Evolutionary conservation across 2,797 vertebrate genomes (phyloP), one percentile per base, ranked within the genome.

Genomic region (Liasis olivaceus): DNA sequence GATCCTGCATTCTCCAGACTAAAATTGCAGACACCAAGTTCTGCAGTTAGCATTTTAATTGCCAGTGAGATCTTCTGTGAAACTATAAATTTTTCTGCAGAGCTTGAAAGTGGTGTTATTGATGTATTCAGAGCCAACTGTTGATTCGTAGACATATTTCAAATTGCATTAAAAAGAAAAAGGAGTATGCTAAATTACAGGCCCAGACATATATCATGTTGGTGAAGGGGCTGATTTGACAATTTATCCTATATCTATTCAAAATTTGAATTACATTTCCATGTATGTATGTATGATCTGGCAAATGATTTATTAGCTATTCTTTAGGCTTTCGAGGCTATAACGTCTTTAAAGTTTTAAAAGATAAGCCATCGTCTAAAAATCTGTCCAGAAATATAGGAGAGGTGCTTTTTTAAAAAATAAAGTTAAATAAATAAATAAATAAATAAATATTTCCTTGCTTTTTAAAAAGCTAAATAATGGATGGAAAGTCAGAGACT

Each of bases 21-120:
- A 4, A 91, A 94, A 56, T 13, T 89, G 20, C 7, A 93, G 89
- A 95, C 93, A 5, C 36, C 92, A 96, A 96, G 92, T 77, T 87
- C 88, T 28, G 77, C 47, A 66, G n/a, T 62, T 66, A 89, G 24
- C 12, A 31, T 31, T 31, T 87, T 87, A 51, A n/a, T 87, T 93
- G 51, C 96, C 95, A 94, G 87, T 93, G 93, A 92, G 90, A 13
- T 42, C 66, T 90, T 90, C 58, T 42, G 54, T 85, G 47, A 22
- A 36, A 5, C 31, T 24, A 58, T 47, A 56, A n/a, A 54, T 62
- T 36, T 89, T 81, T 85, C n/a, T 28, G 51, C 62, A 22, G 24
- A 15, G 24, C 51, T 64, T 69, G 88, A 85, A 89, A 85, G 15
- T 62, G n/a, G 22, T 89, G 6, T 56, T 69, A 58, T 12, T 58